phyloP scores from a whole-genome alignment of 2,797 vertebrate genomes.

The Rhynchonycteris naso region DNA sequence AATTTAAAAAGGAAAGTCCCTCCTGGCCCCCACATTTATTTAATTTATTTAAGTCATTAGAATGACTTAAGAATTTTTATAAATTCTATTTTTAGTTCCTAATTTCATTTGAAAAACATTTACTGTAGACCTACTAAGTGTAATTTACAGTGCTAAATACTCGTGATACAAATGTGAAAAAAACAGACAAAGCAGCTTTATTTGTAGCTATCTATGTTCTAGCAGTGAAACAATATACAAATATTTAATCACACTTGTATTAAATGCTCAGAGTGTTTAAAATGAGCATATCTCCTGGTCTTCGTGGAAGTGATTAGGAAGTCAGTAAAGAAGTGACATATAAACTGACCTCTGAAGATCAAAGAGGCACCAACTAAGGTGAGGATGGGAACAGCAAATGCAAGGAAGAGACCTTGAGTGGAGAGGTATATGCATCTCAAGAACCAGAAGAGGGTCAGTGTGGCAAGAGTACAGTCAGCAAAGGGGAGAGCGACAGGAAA shows the following conservation, averaged over 20 bases:
- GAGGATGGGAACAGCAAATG: not conserved
- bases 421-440: not conserved
- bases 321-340: constrained; percentile 12
- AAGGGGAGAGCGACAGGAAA: not conserved
- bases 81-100: not conserved
- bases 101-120: constrained; percentile 48
- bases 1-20: constrained; percentile 6
- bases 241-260: not conserved
- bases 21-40: not conserved
- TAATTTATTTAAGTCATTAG: constrained; percentile 31
- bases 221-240: constrained; percentile 3
- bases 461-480: not conserved
- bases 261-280: not conserved
- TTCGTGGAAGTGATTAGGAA: not conserved
- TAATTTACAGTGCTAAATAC: not conserved
- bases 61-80: not conserved
- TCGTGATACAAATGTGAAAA: not conserved
- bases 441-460: not conserved
- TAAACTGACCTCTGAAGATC: not conserved
- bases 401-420: not conserved
- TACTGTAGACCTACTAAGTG: not conserved
- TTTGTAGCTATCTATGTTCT: constrained; percentile 19
- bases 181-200: constrained; percentile 22
- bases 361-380: not conserved
- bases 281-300: not conserved